Evolutionary conservation across 1,140 invertebrate genomes (phyloP), one percentile per base, ranked within the genome.

Genomic region (Drosophila pseudoananassae): DNA sequence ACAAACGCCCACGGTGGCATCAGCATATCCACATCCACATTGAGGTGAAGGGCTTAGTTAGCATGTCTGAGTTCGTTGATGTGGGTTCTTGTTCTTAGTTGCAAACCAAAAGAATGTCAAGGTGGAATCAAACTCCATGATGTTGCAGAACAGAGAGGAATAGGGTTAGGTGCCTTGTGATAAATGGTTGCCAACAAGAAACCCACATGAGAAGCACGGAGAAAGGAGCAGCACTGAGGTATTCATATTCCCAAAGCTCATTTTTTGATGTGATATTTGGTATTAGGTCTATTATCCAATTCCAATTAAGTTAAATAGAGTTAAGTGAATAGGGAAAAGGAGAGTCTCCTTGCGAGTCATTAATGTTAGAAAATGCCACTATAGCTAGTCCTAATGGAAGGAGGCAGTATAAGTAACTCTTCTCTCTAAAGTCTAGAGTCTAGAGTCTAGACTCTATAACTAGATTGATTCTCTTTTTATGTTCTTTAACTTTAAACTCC

Each of bases 1-100:
- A 85, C 82, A 81, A 76, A 87, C 82, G 82, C 82, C 82, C 78
- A 82, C 83, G 81, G 81, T 85, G 77, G 81, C 68, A 85, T 78
- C 58, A 57, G 52, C 57, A 43, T 73, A 64, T 64, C 58, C 63
- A 51, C 65, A 70, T 54, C 6, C 33, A 45, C 31, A 52, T 29
- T 29, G 63, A 68, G 65, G 50, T 68, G 65, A 55, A 68, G 65
- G 66, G 43, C 66, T 69, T 69, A 69, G 66, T 69, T 69, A 69
- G 66, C 66, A 69, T 69, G 66, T 69, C 66, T 69, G 65, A 55
- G 65, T 55, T 47, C 65, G 50, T 40, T 69, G 64, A 69, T 69
- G 66, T 69, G 66, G 66, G 64, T 69, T 69, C 31, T 55, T 29
- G 6, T 36, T 15, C 29, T 69, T 38, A 12, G 14, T 9, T 38